A percentile compares a stretch with the other conserved stretches of the same genome.
phyloP scores from a whole-genome alignment of 2,113 vertebrate genomes.

The Athene cunicularia region DNA sequence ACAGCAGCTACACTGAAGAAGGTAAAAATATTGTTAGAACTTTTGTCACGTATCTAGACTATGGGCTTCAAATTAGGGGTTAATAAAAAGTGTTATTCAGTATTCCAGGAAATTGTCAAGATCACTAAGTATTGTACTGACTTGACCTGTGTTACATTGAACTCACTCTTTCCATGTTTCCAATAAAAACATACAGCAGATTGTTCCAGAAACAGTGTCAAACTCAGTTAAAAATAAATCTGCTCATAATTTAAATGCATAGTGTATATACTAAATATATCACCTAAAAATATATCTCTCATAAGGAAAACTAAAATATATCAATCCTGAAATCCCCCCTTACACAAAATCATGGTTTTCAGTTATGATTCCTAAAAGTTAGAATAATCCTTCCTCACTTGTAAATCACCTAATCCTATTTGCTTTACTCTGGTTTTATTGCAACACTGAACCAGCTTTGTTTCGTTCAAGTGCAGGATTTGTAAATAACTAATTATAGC shows the following conservation, averaged over 20 bases:
- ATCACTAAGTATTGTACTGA: constrained; percentile 44
- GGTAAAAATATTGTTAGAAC: not conserved
- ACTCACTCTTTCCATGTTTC: constrained; percentile 68
- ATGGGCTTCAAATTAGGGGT: constrained; percentile 38
- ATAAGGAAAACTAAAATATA: not conserved
- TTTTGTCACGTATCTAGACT: constrained; percentile 6
- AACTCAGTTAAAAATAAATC: constrained; percentile 65
- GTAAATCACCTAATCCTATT: not conserved
- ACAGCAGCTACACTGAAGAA: not conserved
- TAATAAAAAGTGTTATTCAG: constrained; percentile 56
- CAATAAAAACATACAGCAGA: constrained; percentile 65
- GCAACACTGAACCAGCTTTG: not conserved
- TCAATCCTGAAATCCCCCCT: not conserved
- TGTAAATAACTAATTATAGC: constrained; percentile 25
- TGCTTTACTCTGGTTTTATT: not conserved
- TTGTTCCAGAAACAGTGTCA: constrained; percentile 69
- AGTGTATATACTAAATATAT: constrained; percentile 3
- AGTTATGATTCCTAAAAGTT: not conserved
- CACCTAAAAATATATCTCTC: not conserved
- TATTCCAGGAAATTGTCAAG: constrained; percentile 73
- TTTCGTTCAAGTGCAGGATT: not conserved
- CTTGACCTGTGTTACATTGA: constrained; percentile 62
- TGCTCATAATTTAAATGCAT: not conserved
- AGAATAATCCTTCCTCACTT: not conserved
- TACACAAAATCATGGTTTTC: not conserved